Percentiles rank a stretch among this genome's conserved stretches.
These are phyloP conservation scores for Sebastes nivosus DNA, from an alignment of 2,797 vertebrate genomes.

Conservation along the genomic window DNA sequence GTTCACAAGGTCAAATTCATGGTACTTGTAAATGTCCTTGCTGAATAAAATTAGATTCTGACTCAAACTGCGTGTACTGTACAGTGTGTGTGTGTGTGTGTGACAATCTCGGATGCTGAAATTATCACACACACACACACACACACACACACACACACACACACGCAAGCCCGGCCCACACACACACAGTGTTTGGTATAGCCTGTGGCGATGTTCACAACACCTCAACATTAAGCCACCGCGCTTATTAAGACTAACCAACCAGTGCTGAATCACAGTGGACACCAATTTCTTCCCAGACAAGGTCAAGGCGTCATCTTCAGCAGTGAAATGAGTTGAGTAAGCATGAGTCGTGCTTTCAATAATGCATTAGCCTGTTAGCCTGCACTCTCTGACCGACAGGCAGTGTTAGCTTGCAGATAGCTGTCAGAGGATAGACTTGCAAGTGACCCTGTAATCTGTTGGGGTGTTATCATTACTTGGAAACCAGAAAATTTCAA, in stretches of 20 bases:
- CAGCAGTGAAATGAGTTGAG: conserved; percentile 62
- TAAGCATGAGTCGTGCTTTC: conserved; percentile 68
- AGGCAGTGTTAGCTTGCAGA: conserved; percentile 44
- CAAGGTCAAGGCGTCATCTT: conserved; percentile 56
- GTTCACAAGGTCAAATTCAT: conserved; percentile 71
- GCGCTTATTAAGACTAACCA: conserved; percentile 32
- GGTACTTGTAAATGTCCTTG: conserved; percentile 72
- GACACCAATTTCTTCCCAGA: conserved; percentile 40
- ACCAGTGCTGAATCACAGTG: conserved; percentile 39
- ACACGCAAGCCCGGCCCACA: neutral
- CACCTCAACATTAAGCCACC: conserved; percentile 45
- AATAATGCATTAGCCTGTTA: conserved; percentile 68
- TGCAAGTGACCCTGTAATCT: conserved; percentile 29
- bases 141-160: neutral
- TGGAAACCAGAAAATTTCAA: neutral
- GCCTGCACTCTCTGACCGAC: conserved; percentile 35
- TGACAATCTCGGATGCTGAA: neutral
- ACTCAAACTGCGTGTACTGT: conserved; percentile 50
- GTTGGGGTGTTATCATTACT: neutral
- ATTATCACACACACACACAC: conserved; percentile 7
- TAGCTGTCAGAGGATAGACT: conserved; percentile 43
- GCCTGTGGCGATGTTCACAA: conserved; percentile 56
- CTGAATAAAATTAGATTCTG: conserved; percentile 68
- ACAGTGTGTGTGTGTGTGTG: conserved; percentile 10
- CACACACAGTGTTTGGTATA: conserved; percentile 31